Evolutionary conservation across 2,113 vertebrate species (phyloP).

Genomic region (Pyrgilauda ruficollis): DNA sequence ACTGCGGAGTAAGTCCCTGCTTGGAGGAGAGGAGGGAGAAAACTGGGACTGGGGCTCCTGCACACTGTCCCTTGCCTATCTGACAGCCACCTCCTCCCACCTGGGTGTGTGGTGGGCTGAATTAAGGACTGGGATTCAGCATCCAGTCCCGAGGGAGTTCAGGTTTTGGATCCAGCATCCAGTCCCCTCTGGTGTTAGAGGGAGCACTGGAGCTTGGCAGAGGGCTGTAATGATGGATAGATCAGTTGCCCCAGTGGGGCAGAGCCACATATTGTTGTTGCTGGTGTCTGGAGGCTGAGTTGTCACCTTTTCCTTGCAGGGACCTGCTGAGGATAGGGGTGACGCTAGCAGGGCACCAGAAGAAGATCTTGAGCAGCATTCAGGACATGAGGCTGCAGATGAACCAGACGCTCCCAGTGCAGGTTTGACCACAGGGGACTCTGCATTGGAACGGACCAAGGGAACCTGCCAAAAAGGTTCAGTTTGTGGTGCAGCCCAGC

Average conservation of each 20-base stretch:
- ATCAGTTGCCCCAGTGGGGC: not conserved
- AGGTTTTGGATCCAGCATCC: not conserved
- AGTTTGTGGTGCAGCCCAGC: conserved; percentile 84
- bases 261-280: not conserved
- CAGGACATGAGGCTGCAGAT: conserved; percentile 99
- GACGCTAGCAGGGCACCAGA: conserved; percentile 97
- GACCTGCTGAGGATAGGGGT: conserved; percentile 98
- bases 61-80: not conserved
- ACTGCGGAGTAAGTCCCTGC: conserved; percentile 91
- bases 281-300: not conserved
- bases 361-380: conserved; percentile 98
- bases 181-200: not conserved
- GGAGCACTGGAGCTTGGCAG: not conserved
- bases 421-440: conserved; percentile 85
- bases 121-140: not conserved
- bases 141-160: not conserved
- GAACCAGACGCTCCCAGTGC: conserved; percentile 98
- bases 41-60: not conserved
- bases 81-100: not conserved
- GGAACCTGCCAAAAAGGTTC: conserved; percentile 80
- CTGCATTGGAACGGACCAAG: conserved; percentile 57
- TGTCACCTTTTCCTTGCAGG: conserved; percentile 68
- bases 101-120: fast-evolving
- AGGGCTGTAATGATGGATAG: not conserved
- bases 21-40: not conserved